Conservation (phyloP, 2,888 invertebrate genomes). For the Pterobdella sp. region DNA sequence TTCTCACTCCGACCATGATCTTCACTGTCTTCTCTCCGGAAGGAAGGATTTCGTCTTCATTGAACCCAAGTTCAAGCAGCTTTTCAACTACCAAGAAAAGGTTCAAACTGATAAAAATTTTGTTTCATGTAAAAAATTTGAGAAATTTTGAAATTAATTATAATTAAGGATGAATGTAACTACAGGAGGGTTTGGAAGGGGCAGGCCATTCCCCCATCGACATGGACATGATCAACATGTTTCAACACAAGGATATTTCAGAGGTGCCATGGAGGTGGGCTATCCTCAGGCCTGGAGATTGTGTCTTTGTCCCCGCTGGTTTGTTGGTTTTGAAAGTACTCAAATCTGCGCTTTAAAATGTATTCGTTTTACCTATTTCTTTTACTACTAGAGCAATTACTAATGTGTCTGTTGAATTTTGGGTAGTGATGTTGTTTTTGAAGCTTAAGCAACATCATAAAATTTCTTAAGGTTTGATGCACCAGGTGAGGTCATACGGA, state of each 20-base stretch:
- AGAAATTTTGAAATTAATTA: too few relatives aligned
- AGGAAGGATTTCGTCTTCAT: slow-evolving; percentile 51
- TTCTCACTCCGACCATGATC: slow-evolving; percentile 48
- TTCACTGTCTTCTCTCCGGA: slow-evolving; percentile 50
- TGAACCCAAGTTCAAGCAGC: slow-evolving; percentile 41
- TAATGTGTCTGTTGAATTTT: background rate
- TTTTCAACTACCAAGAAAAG: slow-evolving; percentile 33
- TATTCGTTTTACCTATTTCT: background rate
- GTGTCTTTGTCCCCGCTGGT: slow-evolving; percentile 48
- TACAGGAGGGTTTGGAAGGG: slow-evolving; percentile 42
- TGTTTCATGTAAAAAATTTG: too few relatives aligned
- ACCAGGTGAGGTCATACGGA: slow-evolving; percentile 25
- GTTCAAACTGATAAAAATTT: too few relatives aligned
- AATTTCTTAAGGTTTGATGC: slow-evolving; percentile 8
- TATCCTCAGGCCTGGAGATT: slow-evolving; percentile 47
- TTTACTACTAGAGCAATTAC: background rate
- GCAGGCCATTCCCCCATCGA: slow-evolving; percentile 47
- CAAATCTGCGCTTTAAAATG: background rate
- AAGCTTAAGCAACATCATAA: background rate
- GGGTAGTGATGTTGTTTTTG: background rate
- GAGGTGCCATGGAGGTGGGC: slow-evolving; percentile 48
- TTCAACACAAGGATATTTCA: slow-evolving; percentile 42
- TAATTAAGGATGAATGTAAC: too few relatives aligned
- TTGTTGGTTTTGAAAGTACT: background rate
- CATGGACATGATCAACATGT: slow-evolving; percentile 48